phyloP scores from a whole-genome alignment of 2,113 vertebrate species.

The Hypomesus transpacificus region DNA sequence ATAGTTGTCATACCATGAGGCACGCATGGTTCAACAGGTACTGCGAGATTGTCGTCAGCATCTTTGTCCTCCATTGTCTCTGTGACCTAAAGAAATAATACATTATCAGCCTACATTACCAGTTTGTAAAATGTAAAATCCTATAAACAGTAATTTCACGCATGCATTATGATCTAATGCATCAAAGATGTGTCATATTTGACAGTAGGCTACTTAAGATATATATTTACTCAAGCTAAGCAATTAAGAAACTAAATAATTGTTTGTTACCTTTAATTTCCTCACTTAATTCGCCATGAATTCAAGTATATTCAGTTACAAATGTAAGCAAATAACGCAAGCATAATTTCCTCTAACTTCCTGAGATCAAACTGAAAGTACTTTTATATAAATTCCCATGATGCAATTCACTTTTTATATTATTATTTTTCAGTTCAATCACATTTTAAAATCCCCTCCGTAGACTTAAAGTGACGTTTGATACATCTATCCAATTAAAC shows the following conservation, averaged over 20 bases:
- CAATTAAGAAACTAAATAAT: too few species aligned
- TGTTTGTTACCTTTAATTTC: too few species aligned
- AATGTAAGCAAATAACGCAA: too few species aligned
- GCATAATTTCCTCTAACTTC: slow-evolving; percentile 45
- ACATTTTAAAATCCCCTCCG: neutral
- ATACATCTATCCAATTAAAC: too few species aligned
- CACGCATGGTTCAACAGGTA: too few species aligned
- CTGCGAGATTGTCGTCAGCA: slow-evolving; percentile 42
- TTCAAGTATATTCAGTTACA: too few species aligned
- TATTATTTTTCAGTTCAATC: neutral
- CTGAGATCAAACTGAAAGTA: slow-evolving; percentile 66
- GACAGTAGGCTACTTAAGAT: too few species aligned
- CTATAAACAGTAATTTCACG: neutral
- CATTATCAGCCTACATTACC: neutral
- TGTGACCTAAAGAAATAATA: neutral
- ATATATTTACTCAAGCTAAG: too few species aligned
- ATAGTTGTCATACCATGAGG: too few species aligned
- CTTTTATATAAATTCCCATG: slow-evolving; percentile 45
- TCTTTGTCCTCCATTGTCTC: neutral
- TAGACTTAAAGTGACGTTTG: too few species aligned
- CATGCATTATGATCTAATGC: neutral
- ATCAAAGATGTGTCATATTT: too few species aligned
- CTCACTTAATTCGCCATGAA: too few species aligned
- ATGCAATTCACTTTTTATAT: slow-evolving; percentile 38
- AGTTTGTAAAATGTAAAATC: neutral